phyloP scores from a whole-genome alignment of 2,888 invertebrate genomes.

The Miltochrista miniata region DNA sequence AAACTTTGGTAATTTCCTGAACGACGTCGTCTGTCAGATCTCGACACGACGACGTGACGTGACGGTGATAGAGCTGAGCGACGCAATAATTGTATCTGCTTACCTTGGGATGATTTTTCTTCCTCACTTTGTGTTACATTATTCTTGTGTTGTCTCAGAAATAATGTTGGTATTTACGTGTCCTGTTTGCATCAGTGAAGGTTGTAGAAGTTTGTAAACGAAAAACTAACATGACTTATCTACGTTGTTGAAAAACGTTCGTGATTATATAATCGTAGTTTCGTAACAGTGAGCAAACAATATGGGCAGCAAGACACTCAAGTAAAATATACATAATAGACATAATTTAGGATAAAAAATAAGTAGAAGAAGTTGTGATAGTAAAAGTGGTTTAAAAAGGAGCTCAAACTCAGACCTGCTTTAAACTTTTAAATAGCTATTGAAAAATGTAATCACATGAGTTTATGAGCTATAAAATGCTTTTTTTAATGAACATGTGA shows the following conservation, averaged over 20 bases:
- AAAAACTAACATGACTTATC: not conserved
- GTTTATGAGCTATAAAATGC: no score
- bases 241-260: not conserved
- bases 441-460: no score
- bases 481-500: no score
- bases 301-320: no score
- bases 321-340: no score
- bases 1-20: conserved; percentile 18
- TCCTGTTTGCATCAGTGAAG: not conserved
- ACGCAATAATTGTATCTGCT: conserved; percentile 8
- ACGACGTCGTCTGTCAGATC: conserved; percentile 7
- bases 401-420: no score
- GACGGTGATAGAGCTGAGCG: not conserved
- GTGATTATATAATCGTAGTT: no score
- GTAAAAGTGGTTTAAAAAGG: not conserved
- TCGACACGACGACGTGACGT: not conserved
- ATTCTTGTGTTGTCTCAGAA: not conserved
- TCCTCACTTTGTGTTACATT: not conserved
- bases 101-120: conserved; percentile 1
- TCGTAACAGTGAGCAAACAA: no score
- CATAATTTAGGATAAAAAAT: no score
- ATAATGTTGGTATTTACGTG: not conserved
- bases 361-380: no score
- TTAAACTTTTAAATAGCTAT: no score
- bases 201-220: not conserved